Conservation (phyloP, 53 echinoderm and acorn worm species). For the Stichopus horrens region DNA sequence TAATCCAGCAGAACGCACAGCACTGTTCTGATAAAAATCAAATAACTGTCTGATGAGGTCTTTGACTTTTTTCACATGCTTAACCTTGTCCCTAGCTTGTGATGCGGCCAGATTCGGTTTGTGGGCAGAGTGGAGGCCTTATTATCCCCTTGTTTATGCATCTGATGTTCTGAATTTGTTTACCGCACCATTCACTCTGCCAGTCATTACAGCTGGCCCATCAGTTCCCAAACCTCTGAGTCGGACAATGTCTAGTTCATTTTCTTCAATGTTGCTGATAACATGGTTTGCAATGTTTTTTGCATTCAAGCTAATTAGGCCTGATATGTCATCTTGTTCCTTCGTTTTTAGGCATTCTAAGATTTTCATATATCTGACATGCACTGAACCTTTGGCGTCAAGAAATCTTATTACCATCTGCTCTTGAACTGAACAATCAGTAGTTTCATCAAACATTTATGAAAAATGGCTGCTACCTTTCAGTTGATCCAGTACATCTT, state of each 20-base stretch:
- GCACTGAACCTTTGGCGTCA: background rate
- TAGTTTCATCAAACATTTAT: conserved; percentile 41
- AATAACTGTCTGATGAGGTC: conserved; percentile 31
- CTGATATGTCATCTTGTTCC: background rate
- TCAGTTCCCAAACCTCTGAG: conserved; percentile 61
- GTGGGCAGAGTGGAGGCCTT: conserved; percentile 39
- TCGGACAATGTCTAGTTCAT: conserved; percentile 7
- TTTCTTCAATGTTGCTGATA: conserved; percentile 43
- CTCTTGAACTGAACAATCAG: conserved; percentile 9
- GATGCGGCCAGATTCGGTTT: conserved; percentile 58
- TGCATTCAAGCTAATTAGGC: conserved; percentile 43
- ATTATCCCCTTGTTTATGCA: conserved; percentile 35
- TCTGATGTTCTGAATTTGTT: conserved; percentile 48
- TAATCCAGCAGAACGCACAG: conserved; percentile 21
- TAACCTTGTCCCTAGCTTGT: conserved; percentile 43
- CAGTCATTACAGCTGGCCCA: conserved; percentile 66
- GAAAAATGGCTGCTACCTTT: conserved; percentile 7
- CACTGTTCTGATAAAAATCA: conserved; percentile 55
- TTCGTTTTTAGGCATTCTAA: conserved; percentile 32
- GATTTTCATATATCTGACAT: conserved; percentile 7
- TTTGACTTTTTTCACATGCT: conserved; percentile 31
- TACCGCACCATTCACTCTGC: conserved; percentile 57
- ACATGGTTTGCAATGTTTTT: conserved; percentile 5
- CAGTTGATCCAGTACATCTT: conserved; percentile 1
- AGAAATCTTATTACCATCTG: conserved; percentile 42